phyloP scores from a whole-genome alignment of 2,888 invertebrate species.

The Cremastobaeus sp. region DNA sequence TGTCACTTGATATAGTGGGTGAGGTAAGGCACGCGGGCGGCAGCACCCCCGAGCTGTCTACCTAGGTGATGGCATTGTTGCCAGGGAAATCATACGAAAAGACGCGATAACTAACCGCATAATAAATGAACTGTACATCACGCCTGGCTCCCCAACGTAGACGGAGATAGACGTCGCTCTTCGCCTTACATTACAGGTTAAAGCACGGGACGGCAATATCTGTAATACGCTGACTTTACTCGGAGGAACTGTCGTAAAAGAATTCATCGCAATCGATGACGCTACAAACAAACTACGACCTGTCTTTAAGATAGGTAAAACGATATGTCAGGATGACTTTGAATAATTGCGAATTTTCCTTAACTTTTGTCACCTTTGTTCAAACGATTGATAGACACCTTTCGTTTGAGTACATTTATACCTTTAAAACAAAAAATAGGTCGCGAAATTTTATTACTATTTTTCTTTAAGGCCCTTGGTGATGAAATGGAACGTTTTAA shows the following conservation, averaged over 20 bases:
- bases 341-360: constrained; percentile 51
- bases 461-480: too few relatives aligned
- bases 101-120: constrained; percentile 79
- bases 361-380: constrained; percentile 16
- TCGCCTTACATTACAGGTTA: constrained; percentile 55
- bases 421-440: too few relatives aligned
- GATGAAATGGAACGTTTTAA: too few relatives aligned
- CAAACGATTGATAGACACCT: not conserved
- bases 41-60: constrained; percentile 66
- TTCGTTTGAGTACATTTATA: too few relatives aligned
- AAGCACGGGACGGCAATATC: constrained; percentile 50
- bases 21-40: constrained; percentile 65
- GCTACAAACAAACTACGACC: constrained; percentile 51
- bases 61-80: constrained; percentile 77
- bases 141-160: constrained; percentile 75
- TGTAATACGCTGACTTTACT: constrained; percentile 59
- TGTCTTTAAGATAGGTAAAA: constrained; percentile 27
- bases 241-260: constrained; percentile 58
- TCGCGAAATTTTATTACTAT: too few relatives aligned
- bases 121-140: constrained; percentile 80
- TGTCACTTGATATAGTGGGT: constrained; percentile 69
- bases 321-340: constrained; percentile 51
- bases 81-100: constrained; percentile 79
- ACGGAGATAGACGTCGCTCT: constrained; percentile 53
- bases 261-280: constrained; percentile 56